Conservation (phyloP, 2,113 vertebrate species). For the Gnathonemus longibarbis region DNA sequence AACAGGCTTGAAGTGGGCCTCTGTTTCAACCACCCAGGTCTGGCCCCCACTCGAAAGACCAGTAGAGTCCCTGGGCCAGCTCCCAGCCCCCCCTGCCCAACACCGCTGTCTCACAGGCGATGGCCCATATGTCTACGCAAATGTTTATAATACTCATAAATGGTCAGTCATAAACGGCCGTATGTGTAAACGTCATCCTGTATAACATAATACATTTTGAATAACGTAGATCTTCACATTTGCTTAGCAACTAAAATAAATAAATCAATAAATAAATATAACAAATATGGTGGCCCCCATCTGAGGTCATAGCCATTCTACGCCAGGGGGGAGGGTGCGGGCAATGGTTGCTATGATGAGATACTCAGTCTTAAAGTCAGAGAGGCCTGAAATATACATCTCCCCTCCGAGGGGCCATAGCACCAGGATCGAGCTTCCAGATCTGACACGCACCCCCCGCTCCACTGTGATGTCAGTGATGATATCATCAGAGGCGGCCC, state of each 20-base stretch:
- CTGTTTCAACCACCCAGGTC: neutral
- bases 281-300: neutral
- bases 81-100: neutral
- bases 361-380: neutral
- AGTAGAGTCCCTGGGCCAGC: neutral
- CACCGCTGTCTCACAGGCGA: neutral
- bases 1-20: neutral
- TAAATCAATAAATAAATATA: conserved; percentile 8
- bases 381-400: neutral
- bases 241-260: conserved; percentile 12
- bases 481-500: neutral
- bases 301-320: neutral
- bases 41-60: neutral
- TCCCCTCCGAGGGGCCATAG: neutral
- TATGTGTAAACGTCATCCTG: neutral
- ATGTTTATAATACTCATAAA: conserved; percentile 14
- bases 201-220: neutral
- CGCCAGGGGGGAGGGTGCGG: neutral
- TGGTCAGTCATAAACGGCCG: neutral
- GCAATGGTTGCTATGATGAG: neutral
- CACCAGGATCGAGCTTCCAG: neutral
- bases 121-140: neutral
- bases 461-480: neutral
- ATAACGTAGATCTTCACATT: neutral
- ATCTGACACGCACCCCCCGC: neutral